Conservation (phyloP, 2,113 vertebrate genomes). For the Tinamus guttatus region DNA sequence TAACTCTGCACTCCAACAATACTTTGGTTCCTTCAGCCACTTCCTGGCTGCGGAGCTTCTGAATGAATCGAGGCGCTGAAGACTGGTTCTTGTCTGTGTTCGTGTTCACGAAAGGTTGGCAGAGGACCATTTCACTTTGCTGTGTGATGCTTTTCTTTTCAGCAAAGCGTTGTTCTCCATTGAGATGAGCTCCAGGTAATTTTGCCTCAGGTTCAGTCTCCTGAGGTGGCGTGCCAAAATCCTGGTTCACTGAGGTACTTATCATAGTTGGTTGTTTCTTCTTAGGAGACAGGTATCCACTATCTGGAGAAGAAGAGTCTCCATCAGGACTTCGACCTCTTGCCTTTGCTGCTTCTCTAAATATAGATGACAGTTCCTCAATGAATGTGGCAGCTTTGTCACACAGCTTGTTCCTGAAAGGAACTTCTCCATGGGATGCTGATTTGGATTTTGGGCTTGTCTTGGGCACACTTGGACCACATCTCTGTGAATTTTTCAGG, state of each 20-base stretch:
- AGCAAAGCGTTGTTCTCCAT: not conserved
- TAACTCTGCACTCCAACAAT: conserved; percentile 88
- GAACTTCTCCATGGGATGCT: conserved; percentile 67
- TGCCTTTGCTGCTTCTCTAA: conserved; percentile 84
- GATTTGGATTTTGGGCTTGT: conserved; percentile 15
- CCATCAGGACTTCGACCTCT: conserved; percentile 84
- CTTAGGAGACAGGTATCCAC: conserved; percentile 93
- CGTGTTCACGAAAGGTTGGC: not conserved
- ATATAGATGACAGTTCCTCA: conserved; percentile 95
- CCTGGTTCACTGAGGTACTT: conserved; percentile 48
- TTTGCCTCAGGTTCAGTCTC: conserved; percentile 51
- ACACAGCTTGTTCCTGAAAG: conserved; percentile 84
- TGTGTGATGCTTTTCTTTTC: conserved; percentile 2
- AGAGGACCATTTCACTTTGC: not conserved
- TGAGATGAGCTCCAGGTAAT: not conserved
- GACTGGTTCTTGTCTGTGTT: not conserved
- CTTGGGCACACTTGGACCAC: not conserved
- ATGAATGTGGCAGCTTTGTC: conserved; percentile 92
- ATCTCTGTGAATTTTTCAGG: conserved; percentile 64
- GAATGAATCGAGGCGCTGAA: conserved; percentile 87
- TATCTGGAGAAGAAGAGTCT: conserved; percentile 95
- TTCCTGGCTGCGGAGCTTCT: conserved; percentile 96
- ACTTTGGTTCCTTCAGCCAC: conserved; percentile 92
- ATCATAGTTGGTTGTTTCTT: conserved; percentile 64
- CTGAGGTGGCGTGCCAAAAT: conserved; percentile 52